These are phyloP conservation scores for Eupeodes latifasciatus DNA, from an alignment of 2,888 invertebrate species.

Conservation along the genomic window DNA sequence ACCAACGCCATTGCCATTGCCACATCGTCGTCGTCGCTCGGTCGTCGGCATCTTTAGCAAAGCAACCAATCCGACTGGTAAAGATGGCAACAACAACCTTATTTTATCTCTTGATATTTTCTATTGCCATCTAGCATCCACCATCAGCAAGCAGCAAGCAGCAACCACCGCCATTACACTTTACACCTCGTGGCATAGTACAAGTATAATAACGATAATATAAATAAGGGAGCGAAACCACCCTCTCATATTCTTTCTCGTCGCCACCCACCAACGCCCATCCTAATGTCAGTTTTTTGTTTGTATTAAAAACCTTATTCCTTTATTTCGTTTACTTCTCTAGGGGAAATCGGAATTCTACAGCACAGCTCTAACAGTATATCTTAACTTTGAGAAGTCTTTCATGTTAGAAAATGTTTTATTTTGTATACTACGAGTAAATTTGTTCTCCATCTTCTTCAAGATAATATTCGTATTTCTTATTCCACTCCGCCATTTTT, in stretches of 20 bases:
- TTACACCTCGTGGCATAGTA: constrained; percentile 78
- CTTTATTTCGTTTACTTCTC: constrained; percentile 60
- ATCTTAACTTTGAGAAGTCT: constrained; percentile 65
- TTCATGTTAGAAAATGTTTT: constrained; percentile 60
- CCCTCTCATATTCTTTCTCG: constrained; percentile 60
- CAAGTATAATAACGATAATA: constrained; percentile 83
- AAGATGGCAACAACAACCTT: constrained; percentile 51
- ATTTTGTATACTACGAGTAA: constrained; percentile 77
- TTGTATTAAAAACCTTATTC: constrained; percentile 41
- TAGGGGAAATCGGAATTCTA: constrained; percentile 64
- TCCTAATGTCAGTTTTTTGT: constrained; percentile 52
- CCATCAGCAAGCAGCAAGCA: constrained; percentile 43
- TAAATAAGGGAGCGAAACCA: constrained; percentile 80
- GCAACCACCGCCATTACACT: constrained; percentile 75
- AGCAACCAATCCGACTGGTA: constrained; percentile 70
- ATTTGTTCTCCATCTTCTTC: constrained; percentile 80
- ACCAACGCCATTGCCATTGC: constrained; percentile 3
- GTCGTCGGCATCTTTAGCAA: constrained; percentile 31
- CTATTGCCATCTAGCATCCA: constrained; percentile 64
- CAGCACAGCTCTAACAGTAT: constrained; percentile 41
- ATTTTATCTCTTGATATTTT: constrained; percentile 60
- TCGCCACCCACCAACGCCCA: constrained; percentile 57
- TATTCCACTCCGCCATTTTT: constrained; percentile 71
- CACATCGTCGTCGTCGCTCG: background rate
- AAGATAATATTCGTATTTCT: constrained; percentile 62